Base-by-base conservation (phyloP, 1,140 invertebrate genomes). In the Phocides pigmalion region DNA sequence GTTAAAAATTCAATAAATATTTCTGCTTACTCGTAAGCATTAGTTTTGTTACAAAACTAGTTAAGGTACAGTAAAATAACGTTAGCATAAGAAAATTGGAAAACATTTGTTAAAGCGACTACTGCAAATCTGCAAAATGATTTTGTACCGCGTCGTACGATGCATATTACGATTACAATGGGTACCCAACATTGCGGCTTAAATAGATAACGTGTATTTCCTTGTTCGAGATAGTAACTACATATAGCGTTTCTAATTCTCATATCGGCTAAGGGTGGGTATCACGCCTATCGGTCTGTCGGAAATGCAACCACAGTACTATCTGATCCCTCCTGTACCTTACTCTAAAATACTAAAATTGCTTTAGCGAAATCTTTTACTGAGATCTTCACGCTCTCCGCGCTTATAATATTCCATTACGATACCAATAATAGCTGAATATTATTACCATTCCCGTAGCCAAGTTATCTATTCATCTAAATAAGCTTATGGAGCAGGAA, bases 271-370 rank as follows among this genome's bases (percentile, higher is more conserved):
- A 70, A 67, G 77, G 70, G 64, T 68, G 69, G 50, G 68, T 84
- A 87, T 83, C 80, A 51, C 46, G 50, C 62, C 66, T 85, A 87
- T 89, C 84, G 73, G 51, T 72, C 66, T 15, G 67, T 70, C 64
- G 74, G 78, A 87, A 84, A 84, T 80, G 77, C 83, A 80, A 82
- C 81, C 76, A 66, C 76, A 76, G 74, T 79, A 79, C 82, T 90
- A 89, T 90, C 86, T 74, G 86, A 88, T 90, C 78, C 80, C 71
- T 74, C 74, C 74, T 74, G 87, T 90, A 89, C 87, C 80, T 90
- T 85, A 84, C 82, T 82, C 78, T 90, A 83, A 90, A 90, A 85
- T 87, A 87, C 85, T 87, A 90, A 90, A 90, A 90, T 90, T 89
- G 82, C 84, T 82, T 84, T 84, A 76, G 70, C 76, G 79, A 87